A percentile compares a stretch with the other conserved stretches of the same genome.
Evolutionary conservation across 2,113 vertebrate species (phyloP).

Genomic region (Alligator mississippiensis): DNA sequence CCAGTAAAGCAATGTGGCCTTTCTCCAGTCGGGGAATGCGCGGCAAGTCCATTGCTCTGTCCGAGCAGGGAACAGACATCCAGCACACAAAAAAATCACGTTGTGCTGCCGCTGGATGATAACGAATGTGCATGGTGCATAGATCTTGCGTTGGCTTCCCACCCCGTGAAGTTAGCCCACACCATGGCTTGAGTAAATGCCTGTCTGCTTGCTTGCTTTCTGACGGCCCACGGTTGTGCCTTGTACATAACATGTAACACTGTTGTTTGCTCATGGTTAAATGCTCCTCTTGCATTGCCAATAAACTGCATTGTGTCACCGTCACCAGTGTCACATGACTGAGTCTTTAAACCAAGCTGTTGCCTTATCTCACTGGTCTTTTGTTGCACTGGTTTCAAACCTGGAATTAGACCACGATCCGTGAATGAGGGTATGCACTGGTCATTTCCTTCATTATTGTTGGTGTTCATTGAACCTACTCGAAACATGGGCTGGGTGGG

Average conservation of each 20-base stretch:
- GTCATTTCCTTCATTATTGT: no score
- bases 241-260: not conserved
- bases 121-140: not conserved
- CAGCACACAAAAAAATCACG: no score
- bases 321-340: not conserved
- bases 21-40: no score
- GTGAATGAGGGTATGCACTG: no score
- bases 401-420: no score
- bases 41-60: no score
- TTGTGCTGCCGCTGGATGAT: no score
- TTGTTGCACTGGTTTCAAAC: not conserved
- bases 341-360: not conserved
- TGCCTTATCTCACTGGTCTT: not conserved
- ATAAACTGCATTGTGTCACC: not conserved
- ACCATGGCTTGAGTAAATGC: not conserved
- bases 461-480: no score
- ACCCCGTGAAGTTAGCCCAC: not conserved
- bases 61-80: no score
- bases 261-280: not conserved
- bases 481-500: no score
- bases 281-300: not conserved
- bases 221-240: no score
- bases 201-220: not conserved
- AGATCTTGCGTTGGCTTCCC: not conserved
- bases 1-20: no score